Base-by-base conservation (phyloP, 2,888 invertebrate species). In the Ypsolopha scabrella region DNA sequence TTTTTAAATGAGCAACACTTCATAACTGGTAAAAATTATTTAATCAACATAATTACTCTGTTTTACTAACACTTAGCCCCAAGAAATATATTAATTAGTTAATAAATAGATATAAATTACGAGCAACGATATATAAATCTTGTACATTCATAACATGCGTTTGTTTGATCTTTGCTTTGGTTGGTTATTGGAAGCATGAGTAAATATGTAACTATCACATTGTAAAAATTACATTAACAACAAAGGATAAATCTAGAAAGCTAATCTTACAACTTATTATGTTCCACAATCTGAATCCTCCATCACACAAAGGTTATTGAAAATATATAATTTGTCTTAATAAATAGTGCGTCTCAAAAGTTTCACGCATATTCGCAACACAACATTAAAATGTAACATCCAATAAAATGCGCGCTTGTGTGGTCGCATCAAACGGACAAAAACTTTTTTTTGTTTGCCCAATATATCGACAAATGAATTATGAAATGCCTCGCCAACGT, bases 31-130 rank as follows among this genome's bases (percentile, higher is more conserved):
- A 24, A 24, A 24, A 24, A 24, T 24, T 2, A 24, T 38, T 49
- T 48, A 48, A 11, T n/a, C 35, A 35, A 7, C n/a, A 36, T 35
- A 48, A 34, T 11, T 38, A 38, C n/a, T 10, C 39, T 38, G 10
- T 38, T 9, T 2, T 9, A 38, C 39, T 38, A 38, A 64, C 48
- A 57, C 56, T 58, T 54, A 52, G 2, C 24, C 24, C 24, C 24
- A 24, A 24, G 24, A 24, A 57, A 59, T 56, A 60, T 60, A 59
- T 61, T 58, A 41, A 11, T 49, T 51, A 8, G n/a, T 54, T 54
- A 43, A 24, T 43, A 9, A 43, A 43, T 43, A 43, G 13, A 43
- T 43, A 43, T 6, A 14, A 43, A 43, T 43, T 14, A 43, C 43
- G 24, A 43, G 24, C 24, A 24, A 24, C 24, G 24, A 43, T 43